Evolutionary conservation across 2,797 vertebrate genomes (phyloP), one percentile per base, ranked within the genome.

Genomic region (Brachyrhaphis roseni): DNA sequence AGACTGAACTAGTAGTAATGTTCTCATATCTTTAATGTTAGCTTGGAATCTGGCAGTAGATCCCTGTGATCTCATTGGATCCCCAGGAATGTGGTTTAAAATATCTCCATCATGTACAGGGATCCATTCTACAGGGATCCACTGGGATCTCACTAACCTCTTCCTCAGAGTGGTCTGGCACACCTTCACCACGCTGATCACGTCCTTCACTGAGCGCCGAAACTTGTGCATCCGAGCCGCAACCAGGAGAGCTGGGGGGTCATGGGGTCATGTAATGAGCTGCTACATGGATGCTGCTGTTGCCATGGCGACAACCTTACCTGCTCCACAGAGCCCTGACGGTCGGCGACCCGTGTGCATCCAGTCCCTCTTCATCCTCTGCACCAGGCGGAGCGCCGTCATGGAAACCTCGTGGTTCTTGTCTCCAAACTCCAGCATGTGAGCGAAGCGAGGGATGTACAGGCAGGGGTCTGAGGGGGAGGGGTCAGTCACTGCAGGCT

Each of bases 291-390:
- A 7, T 76, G 46, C 0, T 1, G 28, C 18, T 71, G 59, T 74
- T 74, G 26, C 36, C 36, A 10, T 11, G 57, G 47, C 75, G 31
- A 81, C 6, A 0, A 47, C 10, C 8, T 18, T 92, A 99, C 98
- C 98, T 86, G 98, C 98, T 1, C 98, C 98, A 1, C 98, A 99
- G 79, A 99, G 97, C 47, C 98, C 98, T 0, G 98, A 98, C 0
- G 98, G 98, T 2, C 98, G 94, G 23, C 98, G 97, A 2, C 98
- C 98, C 0, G 98, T 99, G 93, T 99, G 98, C 97, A 99, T 99
- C 98, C 98, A 99, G 93, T 99, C 98, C 74, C 98, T 91, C 94
- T 99, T 99, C 98, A 99, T 99, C 89, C 98, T 96, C 95, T 99
- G 98, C 74, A 99, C 91, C 23, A 99, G 96, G 81, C 98, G 90